Percentiles rank a stretch among this genome's conserved stretches.
Evolutionary conservation across 2,888 invertebrate genomes (phyloP).

Genomic region (Adelphocoris suturalis): DNA sequence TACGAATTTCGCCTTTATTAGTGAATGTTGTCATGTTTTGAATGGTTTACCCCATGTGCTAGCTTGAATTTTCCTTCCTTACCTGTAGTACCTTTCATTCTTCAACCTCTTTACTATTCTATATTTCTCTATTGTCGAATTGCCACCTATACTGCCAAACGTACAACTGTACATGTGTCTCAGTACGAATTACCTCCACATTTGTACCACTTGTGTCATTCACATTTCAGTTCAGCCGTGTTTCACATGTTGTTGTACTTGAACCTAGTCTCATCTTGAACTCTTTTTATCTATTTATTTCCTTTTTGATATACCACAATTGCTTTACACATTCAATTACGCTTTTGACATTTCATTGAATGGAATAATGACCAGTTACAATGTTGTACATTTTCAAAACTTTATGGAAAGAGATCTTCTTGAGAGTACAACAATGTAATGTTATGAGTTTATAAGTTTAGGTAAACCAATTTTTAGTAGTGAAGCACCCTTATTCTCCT

Average conservation of each 20-base stretch:
- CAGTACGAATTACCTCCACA: conserved; percentile 34
- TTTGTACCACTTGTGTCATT: conserved; percentile 48
- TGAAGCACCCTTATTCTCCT: conserved; percentile 73
- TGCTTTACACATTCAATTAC: conserved; percentile 34
- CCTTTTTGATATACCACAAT: not conserved
- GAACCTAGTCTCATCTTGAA: conserved; percentile 11
- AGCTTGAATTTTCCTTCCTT: conserved; percentile 64
- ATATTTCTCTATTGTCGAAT: conserved; percentile 43
- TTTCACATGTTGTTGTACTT: conserved; percentile 70
- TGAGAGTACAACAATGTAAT: conserved; percentile 35
- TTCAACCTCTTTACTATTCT: conserved; percentile 71
- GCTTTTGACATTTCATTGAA: conserved; percentile 41
- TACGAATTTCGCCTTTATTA: conserved; percentile 63
- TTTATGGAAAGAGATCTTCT: not conserved
- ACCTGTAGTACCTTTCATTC: conserved; percentile 62
- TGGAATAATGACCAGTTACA: conserved; percentile 46
- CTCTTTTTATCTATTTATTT: conserved; percentile 30
- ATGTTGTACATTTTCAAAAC: conserved; percentile 36
- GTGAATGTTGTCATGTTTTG: conserved; percentile 72
- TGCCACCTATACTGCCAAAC: conserved; percentile 8
- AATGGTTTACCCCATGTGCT: conserved; percentile 66
- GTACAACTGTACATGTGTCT: conserved; percentile 36
- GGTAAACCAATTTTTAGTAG: conserved; percentile 64
- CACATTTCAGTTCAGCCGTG: conserved; percentile 57
- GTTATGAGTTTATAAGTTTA: conserved; percentile 1